Evolutionary conservation across 2,113 vertebrate genomes (phyloP), one percentile per base, ranked within the genome.

Genomic region (Sander lucioperca): DNA sequence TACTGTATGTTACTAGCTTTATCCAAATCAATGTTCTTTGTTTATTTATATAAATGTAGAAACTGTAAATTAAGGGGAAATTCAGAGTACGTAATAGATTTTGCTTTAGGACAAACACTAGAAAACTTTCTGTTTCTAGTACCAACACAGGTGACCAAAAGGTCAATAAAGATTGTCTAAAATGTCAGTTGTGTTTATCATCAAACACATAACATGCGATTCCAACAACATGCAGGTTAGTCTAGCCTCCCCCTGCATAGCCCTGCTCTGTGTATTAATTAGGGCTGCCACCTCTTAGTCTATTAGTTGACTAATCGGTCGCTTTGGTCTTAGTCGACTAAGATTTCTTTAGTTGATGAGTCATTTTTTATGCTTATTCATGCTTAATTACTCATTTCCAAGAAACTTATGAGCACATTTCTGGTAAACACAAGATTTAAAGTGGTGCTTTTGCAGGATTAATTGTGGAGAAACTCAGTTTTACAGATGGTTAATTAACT

Each of bases 151-250:
- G 65, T 80, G 74, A 87, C 79, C 64, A 57, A 74, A 83, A 56
- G 80, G 80, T 77, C 73, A 70, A 53, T 70, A 76, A 78, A 89
- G 78, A 85, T 70, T 11, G 51, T 57, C 47, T 79, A 80, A 91
- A 92, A 91, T 85, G 85, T 92, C 73, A 92, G 68, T 15, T 45
- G 69, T 88, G 85, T 89, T 92, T 88, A 79, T 80, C 88, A 88
- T 80, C 74, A 94, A 83, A 93, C 82, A 86, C 69, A 80, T 15
- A 57, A 68, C 73, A 77, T 63, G 61, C 2, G 1, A 72, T 64
- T 74, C 63, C 80, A 70, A 66, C 50, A 66, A 80, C 74, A 90
- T 83, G 74, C 79, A 62, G 84, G 91, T 61, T 15, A 54, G 74
- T 47, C 27, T 64, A 23, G 74, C 25, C 48, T 8, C 10, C n/a